These are phyloP conservation scores for Blastobasis adustella DNA, from an alignment of 2,888 invertebrate genomes.

Conservation along the genomic window DNA sequence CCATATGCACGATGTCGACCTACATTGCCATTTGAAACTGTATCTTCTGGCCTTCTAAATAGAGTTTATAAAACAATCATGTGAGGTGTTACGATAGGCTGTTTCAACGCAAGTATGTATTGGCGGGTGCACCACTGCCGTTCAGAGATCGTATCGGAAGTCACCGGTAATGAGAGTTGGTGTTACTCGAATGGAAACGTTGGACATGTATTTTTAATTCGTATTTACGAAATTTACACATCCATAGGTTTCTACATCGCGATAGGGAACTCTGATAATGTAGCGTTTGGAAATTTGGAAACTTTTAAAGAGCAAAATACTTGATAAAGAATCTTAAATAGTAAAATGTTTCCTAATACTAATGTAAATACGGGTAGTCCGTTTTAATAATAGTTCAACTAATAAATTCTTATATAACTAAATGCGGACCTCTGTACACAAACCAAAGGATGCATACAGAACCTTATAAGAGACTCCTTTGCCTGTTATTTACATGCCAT, in stretches of 20 bases:
- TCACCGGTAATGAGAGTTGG: slow-evolving; percentile 58
- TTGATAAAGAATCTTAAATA: slow-evolving; percentile 5
- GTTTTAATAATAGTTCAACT: background rate
- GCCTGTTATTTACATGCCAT: too few relatives aligned
- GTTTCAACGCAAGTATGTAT: slow-evolving; percentile 31
- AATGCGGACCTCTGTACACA: too few relatives aligned
- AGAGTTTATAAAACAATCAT: slow-evolving; percentile 13
- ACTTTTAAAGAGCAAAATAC: too few relatives aligned
- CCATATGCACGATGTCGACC: background rate
- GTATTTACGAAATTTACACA: slow-evolving; percentile 26
- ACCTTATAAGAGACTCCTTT: too few relatives aligned
- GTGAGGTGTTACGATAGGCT: slow-evolving; percentile 15
- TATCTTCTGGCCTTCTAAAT: background rate
- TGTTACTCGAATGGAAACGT: slow-evolving; percentile 54
- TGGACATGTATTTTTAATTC: slow-evolving; percentile 40
- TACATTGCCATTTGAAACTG: background rate
- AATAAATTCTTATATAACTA: too few relatives aligned
- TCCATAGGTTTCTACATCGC: too few relatives aligned
- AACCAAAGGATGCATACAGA: too few relatives aligned
- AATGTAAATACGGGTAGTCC: background rate
- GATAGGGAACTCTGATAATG: too few relatives aligned
- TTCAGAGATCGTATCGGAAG: slow-evolving; percentile 51
- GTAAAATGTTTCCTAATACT: background rate
- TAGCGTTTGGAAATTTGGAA: too few relatives aligned
- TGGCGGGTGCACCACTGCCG: slow-evolving; percentile 38